Conservation (phyloP, 2,888 invertebrate genomes). For the Epinotia nisella region DNA sequence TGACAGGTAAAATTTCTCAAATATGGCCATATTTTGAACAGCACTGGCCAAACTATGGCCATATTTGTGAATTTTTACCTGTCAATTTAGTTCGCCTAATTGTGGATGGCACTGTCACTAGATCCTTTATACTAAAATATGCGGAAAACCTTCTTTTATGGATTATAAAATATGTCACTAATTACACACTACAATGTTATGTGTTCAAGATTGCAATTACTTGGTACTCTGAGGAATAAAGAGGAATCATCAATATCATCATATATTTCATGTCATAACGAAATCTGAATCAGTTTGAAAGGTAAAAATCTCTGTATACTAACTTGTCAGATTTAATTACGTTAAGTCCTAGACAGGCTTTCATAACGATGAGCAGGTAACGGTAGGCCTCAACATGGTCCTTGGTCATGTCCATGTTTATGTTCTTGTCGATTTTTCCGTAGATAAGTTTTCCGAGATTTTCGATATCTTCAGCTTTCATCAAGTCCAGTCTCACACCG, state of each 20-base stretch:
- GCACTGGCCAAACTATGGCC: too few species aligned
- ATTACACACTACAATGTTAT: background rate
- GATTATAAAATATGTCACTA: background rate
- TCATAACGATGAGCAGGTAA: conserved; percentile 83
- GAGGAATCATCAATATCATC: too few species aligned
- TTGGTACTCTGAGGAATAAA: background rate
- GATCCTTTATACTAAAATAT: too few species aligned
- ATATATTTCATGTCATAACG: too few species aligned
- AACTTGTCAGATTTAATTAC: conserved; percentile 70
- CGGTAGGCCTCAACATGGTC: conserved; percentile 81
- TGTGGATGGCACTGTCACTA: too few species aligned
- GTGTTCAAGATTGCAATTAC: background rate
- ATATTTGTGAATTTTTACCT: too few species aligned
- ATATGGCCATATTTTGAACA: too few species aligned
- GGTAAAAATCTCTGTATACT: conserved; percentile 48
- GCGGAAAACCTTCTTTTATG: background rate
- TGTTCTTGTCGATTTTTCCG: conserved; percentile 71
- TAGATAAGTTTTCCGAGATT: conserved; percentile 82
- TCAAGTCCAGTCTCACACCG: conserved; percentile 68
- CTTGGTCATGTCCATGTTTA: conserved; percentile 59
- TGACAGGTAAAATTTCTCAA: too few species aligned
- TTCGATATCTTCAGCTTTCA: conserved; percentile 80
- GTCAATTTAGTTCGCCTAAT: too few species aligned
- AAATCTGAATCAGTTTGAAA: too few species aligned
- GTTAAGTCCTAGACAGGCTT: conserved; percentile 76